Evolutionary conservation across 2,888 invertebrate species (phyloP).

Genomic region (Merodon equestris): DNA sequence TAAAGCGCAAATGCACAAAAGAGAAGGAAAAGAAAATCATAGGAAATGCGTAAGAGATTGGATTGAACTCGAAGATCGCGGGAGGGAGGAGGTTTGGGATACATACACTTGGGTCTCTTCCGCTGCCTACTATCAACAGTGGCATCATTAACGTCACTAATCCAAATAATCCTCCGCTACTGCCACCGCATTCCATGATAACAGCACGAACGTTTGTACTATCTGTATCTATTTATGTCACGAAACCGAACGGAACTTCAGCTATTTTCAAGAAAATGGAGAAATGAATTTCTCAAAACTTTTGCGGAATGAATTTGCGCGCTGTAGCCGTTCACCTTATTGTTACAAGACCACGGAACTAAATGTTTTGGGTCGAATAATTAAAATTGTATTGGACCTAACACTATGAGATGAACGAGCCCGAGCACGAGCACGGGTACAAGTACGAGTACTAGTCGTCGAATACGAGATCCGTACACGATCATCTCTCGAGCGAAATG

Average conservation of each 20-base stretch:
- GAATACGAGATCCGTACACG: conserved; percentile 41
- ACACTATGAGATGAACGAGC: conserved; percentile 25
- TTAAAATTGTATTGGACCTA: conserved; percentile 59
- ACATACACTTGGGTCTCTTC: conserved; percentile 58
- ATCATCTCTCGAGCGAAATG: conserved; percentile 27
- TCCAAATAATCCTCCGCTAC: conserved; percentile 49
- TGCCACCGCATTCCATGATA: conserved; percentile 57
- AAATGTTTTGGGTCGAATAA: conserved; percentile 57
- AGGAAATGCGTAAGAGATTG: conserved; percentile 14
- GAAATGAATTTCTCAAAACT: neutral
- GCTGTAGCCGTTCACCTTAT: conserved; percentile 45
- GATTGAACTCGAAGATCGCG: no score
- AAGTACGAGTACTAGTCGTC: no score
- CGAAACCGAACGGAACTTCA: conserved; percentile 30
- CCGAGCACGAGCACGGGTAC: no score
- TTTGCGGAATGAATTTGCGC: neutral
- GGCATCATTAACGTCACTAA: conserved; percentile 46
- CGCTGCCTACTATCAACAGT: conserved; percentile 28
- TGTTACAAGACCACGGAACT: conserved; percentile 58
- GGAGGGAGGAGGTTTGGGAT: conserved; percentile 9
- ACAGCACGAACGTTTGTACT: conserved; percentile 18
- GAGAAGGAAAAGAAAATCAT: conserved; percentile 15
- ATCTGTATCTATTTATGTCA: no score
- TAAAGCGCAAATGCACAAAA: no score
- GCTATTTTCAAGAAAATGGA: conserved; percentile 41